Conservation (phyloP, 1,140 invertebrate genomes). For the Drosophila paulistorum region DNA sequence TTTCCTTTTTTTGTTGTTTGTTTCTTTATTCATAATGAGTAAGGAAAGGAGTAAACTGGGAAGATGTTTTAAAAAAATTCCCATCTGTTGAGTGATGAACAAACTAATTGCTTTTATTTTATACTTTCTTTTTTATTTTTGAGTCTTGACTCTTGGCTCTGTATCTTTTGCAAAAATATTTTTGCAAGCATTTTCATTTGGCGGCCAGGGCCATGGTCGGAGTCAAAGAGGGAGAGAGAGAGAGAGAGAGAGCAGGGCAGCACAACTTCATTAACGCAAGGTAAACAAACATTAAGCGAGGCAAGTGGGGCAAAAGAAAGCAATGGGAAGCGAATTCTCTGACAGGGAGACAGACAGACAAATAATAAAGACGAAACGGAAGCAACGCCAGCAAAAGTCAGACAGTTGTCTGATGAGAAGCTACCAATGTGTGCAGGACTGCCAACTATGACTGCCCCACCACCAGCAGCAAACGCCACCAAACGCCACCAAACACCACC, state of each 20-base stretch:
- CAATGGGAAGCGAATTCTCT: not conserved
- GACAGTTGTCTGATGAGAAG: constrained; percentile 56
- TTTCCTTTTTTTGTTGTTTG: constrained; percentile 55
- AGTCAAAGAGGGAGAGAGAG: constrained; percentile 33
- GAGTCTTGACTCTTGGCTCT: not conserved
- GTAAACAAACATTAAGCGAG: constrained; percentile 79
- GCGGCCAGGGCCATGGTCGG: constrained; percentile 43
- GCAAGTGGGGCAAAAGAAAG: constrained; percentile 5
- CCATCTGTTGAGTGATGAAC: constrained; percentile 82
- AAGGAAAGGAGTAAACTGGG: constrained; percentile 5
- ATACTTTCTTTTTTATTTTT: constrained; percentile 33
- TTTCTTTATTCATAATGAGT: constrained; percentile 65
- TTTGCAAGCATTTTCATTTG: constrained; percentile 48
- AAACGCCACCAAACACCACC: not conserved
- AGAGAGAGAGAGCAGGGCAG: constrained; percentile 33
- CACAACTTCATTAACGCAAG: constrained; percentile 82
- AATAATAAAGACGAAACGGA: constrained; percentile 81
- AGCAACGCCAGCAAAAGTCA: constrained; percentile 42
- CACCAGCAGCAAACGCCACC: not conserved
- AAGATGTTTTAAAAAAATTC: constrained; percentile 65
- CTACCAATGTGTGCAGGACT: constrained; percentile 1
- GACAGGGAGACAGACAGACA: constrained; percentile 49
- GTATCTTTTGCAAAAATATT: constrained; percentile 58
- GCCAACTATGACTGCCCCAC: constrained; percentile 37
- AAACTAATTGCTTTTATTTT: constrained; percentile 83